Evolutionary conservation across 2,113 vertebrate species (phyloP).

Genomic region (Gobius niger): DNA sequence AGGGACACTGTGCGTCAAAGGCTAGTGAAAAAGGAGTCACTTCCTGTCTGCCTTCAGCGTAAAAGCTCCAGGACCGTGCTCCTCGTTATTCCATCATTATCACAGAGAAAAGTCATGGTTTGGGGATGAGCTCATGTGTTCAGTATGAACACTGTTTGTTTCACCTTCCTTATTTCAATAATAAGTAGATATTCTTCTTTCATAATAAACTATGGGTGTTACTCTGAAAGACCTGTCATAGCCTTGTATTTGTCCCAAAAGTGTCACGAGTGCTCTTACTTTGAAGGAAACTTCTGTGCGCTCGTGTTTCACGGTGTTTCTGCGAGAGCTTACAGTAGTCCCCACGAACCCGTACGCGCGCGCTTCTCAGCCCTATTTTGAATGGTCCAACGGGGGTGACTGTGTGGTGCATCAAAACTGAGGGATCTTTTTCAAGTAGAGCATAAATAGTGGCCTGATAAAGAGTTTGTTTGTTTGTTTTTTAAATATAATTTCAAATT

Average conservation of each 20-base stretch:
- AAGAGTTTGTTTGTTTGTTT: too few species aligned
- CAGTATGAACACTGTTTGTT: too few species aligned
- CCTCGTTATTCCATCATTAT: not conserved
- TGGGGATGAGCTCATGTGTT: not conserved
- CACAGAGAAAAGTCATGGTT: too few species aligned
- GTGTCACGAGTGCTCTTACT: not conserved
- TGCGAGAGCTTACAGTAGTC: not conserved
- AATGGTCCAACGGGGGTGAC: not conserved
- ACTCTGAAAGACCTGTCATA: too few species aligned
- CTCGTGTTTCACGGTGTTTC: not conserved
- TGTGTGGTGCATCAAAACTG: not conserved
- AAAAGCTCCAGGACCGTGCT: not conserved
- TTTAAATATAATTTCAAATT: too few species aligned
- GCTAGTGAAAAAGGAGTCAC: not conserved
- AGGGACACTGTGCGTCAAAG: not conserved
- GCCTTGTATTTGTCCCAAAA: too few species aligned
- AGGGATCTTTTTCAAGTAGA: not conserved
- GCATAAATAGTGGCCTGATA: too few species aligned
- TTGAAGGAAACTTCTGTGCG: not conserved
- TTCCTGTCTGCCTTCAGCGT: not conserved
- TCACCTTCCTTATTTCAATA: too few species aligned
- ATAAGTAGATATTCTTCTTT: too few species aligned
- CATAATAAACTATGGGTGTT: too few species aligned
- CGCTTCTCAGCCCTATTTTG: not conserved
- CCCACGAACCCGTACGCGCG: not conserved